Evolutionary conservation across 2,113 vertebrate species (phyloP).

Genomic region (Eolophus roseicapilla): DNA sequence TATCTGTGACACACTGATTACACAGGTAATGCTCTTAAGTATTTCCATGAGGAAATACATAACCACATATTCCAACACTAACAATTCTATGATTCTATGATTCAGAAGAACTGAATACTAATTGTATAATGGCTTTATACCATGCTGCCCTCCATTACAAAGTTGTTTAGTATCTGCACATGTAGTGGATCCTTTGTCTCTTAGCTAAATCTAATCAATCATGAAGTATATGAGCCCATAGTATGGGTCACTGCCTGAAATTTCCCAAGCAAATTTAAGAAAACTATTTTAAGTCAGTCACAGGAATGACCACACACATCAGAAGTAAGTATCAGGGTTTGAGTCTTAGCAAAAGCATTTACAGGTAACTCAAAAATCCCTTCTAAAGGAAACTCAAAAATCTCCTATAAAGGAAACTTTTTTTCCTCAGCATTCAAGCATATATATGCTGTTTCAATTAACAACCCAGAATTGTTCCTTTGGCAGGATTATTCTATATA

Average conservation of each 20-base stretch:
- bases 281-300: background rate
- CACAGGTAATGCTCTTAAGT: background rate
- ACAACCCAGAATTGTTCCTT: background rate
- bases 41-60: background rate
- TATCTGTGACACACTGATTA: background rate
- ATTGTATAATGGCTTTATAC: background rate
- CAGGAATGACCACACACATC: background rate
- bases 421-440: background rate
- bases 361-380: background rate
- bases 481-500: background rate
- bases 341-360: background rate
- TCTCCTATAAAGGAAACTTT: background rate
- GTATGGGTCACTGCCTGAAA: background rate
- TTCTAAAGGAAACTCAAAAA: background rate
- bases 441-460: background rate
- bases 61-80: background rate
- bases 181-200: slow-evolving; percentile 10
- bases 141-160: background rate
- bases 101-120: background rate
- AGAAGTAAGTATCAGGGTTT: background rate
- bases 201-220: slow-evolving; percentile 15
- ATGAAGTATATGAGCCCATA: background rate
- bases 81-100: background rate
- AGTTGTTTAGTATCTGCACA: background rate
- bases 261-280: background rate